Conservation (phyloP, 2,797 vertebrate genomes). For the Rhabdophis nuchalis region DNA sequence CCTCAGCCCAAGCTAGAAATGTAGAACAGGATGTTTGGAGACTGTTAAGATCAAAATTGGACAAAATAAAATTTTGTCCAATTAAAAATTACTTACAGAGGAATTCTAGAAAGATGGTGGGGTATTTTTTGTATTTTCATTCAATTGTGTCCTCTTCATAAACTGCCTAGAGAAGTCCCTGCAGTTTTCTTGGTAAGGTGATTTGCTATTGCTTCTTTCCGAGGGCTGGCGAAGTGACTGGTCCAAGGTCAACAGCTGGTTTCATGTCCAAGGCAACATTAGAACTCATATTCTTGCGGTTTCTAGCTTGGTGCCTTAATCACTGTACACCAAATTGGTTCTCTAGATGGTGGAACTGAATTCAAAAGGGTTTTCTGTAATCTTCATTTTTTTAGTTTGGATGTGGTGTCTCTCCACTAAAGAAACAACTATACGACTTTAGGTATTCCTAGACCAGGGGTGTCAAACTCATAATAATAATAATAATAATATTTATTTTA, state of each 20-base stretch:
- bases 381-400: background rate
- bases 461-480: too few relatives aligned
- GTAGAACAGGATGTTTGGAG: background rate
- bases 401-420: background rate
- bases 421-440: background rate
- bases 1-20: background rate
- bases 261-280: background rate
- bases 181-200: background rate
- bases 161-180: background rate
- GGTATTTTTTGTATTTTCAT: background rate
- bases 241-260: background rate
- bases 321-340: background rate
- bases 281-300: background rate
- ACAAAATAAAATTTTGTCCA: too few relatives aligned
- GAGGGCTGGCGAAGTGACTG: background rate
- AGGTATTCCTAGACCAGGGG: background rate
- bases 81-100: background rate
- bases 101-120: background rate
- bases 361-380: background rate
- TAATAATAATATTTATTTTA: too few relatives aligned
- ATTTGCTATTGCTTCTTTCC: background rate
- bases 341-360: background rate
- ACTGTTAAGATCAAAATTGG: background rate
- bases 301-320: background rate
- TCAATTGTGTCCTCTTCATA: background rate